Evolutionary conservation across 1,140 invertebrate genomes (phyloP), one percentile per base, ranked within the genome.

Genomic region (Drosophila guanche): DNA sequence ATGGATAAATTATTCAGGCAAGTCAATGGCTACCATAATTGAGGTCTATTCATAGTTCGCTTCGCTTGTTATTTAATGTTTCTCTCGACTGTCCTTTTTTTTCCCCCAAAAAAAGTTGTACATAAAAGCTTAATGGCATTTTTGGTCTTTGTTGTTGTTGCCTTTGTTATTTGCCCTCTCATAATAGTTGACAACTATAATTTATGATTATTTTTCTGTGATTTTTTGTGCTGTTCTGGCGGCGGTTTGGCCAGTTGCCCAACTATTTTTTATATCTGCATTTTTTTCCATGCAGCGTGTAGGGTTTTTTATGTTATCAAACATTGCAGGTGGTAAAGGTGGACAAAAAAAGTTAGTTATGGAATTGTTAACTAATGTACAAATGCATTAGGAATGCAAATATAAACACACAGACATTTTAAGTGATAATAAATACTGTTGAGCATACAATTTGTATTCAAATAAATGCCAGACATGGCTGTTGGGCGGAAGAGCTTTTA

Each of bases 151-250:
- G 33, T 59, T 22, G 22, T 33, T 59, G 52, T 75, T 43, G 66
- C 10, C 16, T 12, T 47, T 53, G 2, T 47, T 40, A 20, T 20
- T 25, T 33, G 23, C 53, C 37, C 43, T 48, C 67, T 48, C 67
- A 70, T 50, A 67, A 77, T 56, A 83, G 74, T 83, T 69, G 58
- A 79, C 55, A 85, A 85, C 66, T 53, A 67, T 85, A 84, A 84
- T 84, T 84, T 86, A 84, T 84, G 69, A 80, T 76, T 76, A 65
- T 69, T 80, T 76, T 79, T 83, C n/a, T n/a, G n/a, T 71, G 50
- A 51, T 65, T 57, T 41, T 27, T 46, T 51, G 45, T 71, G 54
- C 58, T 65, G 66, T 41, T 27, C 59, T 51, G 45, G 67, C 55
- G 54, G 53, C 55, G 54, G 53, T 79, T 79, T 79, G 76, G 69